Conservation (phyloP, 2,113 vertebrate genomes). For the Emydura subglobosa region DNA sequence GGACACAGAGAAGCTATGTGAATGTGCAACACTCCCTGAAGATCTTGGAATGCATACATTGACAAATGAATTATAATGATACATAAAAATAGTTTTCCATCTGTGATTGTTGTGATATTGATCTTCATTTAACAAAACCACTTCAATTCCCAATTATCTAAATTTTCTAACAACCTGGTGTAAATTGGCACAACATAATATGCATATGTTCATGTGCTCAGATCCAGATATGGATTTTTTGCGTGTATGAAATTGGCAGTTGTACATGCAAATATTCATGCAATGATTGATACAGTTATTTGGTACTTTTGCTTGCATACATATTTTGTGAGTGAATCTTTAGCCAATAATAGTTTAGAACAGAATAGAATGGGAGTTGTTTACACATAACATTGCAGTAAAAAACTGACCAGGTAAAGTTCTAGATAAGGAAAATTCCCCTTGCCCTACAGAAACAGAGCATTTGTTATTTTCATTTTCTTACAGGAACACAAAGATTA, state of each 20-base stretch:
- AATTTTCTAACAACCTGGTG: not conserved
- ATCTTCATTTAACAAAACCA: not conserved
- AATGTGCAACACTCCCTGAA: not conserved
- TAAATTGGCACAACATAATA: not conserved
- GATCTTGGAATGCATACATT: not conserved
- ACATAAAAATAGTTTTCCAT: not conserved
- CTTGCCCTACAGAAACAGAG: not conserved
- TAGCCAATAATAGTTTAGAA: not conserved
- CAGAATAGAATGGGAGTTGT: not conserved
- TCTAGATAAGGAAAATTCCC: not conserved
- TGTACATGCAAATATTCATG: not conserved
- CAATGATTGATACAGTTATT: not conserved
- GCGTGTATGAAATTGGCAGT: not conserved
- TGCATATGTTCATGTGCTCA: not conserved
- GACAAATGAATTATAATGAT: not conserved
- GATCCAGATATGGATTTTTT: not conserved
- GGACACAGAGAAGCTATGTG: not conserved
- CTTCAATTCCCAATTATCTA: rapidly evolving
- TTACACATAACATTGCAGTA: not conserved
- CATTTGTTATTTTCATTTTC: not conserved
- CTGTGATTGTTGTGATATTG: not conserved
- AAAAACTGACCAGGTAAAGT: not conserved
- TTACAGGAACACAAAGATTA: not conserved
- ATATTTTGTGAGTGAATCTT: not conserved
- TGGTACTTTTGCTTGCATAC: not conserved